Conservation (phyloP, 2,797 vertebrate genomes). For the Pantherophis vulpinus region DNA sequence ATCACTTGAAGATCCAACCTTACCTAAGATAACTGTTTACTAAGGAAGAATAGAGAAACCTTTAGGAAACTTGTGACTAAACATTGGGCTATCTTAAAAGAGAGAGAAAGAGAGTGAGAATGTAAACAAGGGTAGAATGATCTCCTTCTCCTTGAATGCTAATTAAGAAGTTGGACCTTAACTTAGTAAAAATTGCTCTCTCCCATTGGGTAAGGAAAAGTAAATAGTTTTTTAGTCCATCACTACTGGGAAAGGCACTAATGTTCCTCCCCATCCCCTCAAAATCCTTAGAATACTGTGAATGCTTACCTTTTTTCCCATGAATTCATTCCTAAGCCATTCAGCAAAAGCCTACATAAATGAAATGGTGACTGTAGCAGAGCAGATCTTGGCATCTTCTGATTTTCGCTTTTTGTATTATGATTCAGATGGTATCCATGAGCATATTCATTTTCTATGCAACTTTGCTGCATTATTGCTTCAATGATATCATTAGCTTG, state of each 20-base stretch:
- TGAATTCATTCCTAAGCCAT: constrained; percentile 97
- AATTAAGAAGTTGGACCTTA: neutral
- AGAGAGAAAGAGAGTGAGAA: neutral
- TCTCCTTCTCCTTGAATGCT: neutral
- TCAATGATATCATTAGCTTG: constrained; percentile 84
- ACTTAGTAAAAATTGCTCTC: neutral
- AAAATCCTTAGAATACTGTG: neutral
- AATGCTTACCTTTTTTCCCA: constrained; percentile 92
- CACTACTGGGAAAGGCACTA: neutral
- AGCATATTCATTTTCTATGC: constrained; percentile 81
- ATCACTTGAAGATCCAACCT: neutral
- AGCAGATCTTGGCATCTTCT: constrained; percentile 78
- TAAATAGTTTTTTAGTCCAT: neutral
- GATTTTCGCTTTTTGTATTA: constrained; percentile 73
- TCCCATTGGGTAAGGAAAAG: neutral
- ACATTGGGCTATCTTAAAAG: neutral
- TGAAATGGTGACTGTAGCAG: constrained; percentile 90
- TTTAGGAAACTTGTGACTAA: neutral
- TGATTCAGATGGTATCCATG: constrained; percentile 70
- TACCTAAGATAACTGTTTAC: neutral
- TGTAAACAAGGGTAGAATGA: neutral
- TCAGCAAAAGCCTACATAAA: constrained; percentile 90
- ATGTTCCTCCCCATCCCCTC: neutral
- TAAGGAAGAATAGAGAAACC: neutral
- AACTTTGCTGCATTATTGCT: constrained; percentile 81